These are phyloP conservation scores for Bagarius yarrelli DNA, from an alignment of 2,113 vertebrate species.

Conservation along the genomic window DNA sequence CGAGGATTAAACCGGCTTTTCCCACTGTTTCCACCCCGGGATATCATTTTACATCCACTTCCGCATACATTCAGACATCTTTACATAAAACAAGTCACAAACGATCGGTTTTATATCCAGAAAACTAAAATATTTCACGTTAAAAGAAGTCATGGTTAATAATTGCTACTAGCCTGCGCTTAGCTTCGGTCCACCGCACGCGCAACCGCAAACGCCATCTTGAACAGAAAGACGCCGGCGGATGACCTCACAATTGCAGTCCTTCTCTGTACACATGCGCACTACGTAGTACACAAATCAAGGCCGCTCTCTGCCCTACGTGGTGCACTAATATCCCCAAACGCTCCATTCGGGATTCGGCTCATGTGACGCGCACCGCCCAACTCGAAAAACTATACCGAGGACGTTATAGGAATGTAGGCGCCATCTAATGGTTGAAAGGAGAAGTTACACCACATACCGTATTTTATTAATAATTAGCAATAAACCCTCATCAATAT, in stretches of 20 bases:
- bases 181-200: slow-evolving; percentile 38
- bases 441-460: slow-evolving; percentile 39
- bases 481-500: background rate
- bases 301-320: background rate
- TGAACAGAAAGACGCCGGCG: slow-evolving; percentile 70
- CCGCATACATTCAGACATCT: no score
- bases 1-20: background rate
- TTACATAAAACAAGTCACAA: background rate
- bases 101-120: no score
- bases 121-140: background rate
- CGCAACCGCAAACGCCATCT: slow-evolving; percentile 66
- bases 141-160: background rate
- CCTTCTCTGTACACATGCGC: background rate
- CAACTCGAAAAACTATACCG: background rate
- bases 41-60: background rate
- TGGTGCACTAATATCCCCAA: background rate
- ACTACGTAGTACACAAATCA: background rate
- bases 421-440: slow-evolving; percentile 37
- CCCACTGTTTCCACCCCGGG: background rate
- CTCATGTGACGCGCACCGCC: background rate
- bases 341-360: background rate
- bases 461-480: background rate
- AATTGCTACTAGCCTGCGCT: background rate
- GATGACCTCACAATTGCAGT: background rate
- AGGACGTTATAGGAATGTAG: slow-evolving; percentile 31